Conservation (phyloP, 2,113 vertebrate species). For the Chloebia gouldiae region DNA sequence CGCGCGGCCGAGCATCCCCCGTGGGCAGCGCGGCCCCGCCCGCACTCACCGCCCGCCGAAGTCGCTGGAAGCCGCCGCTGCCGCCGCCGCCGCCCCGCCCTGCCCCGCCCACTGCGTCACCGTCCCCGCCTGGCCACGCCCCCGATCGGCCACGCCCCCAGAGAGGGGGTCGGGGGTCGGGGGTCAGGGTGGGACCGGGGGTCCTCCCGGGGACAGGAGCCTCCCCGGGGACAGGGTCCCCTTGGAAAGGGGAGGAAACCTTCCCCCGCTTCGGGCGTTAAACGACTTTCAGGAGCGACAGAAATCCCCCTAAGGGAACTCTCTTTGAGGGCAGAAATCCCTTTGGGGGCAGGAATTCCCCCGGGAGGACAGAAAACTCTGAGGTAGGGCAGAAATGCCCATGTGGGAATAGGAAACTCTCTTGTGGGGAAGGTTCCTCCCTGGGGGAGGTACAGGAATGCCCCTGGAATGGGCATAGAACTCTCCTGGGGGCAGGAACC, state of each 20-base stretch:
- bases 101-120: constrained; percentile 17
- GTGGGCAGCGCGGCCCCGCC: neutral
- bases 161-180: neutral
- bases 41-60: constrained; percentile 47
- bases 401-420: neutral
- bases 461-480: neutral
- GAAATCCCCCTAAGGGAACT: neutral
- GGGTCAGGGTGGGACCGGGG: neutral
- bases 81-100: neutral
- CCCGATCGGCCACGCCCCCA: neutral
- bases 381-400: neutral
- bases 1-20: neutral
- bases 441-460: neutral
- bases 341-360: neutral
- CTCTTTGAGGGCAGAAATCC: neutral
- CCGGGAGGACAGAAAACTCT: neutral
- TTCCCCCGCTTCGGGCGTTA: neutral
- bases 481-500: neutral
- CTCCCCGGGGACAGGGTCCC: no score
- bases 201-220: no score
- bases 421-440: neutral
- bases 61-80: constrained; percentile 15
- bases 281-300: neutral
- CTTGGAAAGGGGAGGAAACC: neutral
- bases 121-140: neutral